Percentiles rank a stretch among this genome's conserved stretches.
Conservation (phyloP, 2,888 invertebrate species). For the Bibio marci region DNA sequence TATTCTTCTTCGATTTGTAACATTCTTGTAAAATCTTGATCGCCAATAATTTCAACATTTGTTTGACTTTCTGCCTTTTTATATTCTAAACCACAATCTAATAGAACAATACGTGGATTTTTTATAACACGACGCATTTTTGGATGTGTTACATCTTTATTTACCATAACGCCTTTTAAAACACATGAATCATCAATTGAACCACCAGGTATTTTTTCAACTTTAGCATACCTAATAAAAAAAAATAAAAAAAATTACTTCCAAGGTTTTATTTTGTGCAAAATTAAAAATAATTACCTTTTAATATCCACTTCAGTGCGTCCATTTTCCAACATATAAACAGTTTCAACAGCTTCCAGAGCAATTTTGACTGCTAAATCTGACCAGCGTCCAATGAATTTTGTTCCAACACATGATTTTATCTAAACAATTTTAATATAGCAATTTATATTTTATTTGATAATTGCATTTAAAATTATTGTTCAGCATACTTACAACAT, state of each 20-base stretch:
- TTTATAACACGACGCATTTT: constrained; percentile 91
- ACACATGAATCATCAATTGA: constrained; percentile 88
- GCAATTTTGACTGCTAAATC: constrained; percentile 93
- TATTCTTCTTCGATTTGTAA: constrained; percentile 91
- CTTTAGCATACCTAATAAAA: constrained; percentile 62
- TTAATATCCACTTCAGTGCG: constrained; percentile 94
- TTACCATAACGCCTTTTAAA: constrained; percentile 88
- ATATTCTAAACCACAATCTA: constrained; percentile 94
- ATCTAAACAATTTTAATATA: constrained; percentile 20
- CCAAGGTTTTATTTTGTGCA: no score
- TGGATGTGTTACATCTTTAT: constrained; percentile 96
- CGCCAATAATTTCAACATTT: constrained; percentile 87
- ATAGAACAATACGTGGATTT: constrained; percentile 84
- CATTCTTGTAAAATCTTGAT: constrained; percentile 90
- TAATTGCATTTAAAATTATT: no score
- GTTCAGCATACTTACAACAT: constrained; percentile 42
- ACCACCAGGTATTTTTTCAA: constrained; percentile 90
- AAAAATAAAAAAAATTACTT: constrained; percentile 4
- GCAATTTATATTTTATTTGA: neutral
- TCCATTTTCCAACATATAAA: constrained; percentile 74
- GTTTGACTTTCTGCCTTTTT: constrained; percentile 99
- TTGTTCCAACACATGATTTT: constrained; percentile 90
- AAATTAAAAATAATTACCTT: constrained; percentile 29
- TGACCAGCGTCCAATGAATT: constrained; percentile 91
- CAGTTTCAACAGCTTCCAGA: constrained; percentile 84